Evolutionary conservation across 2,797 vertebrate species (phyloP).

Genomic region (Hyperoplus lanceolatus): DNA sequence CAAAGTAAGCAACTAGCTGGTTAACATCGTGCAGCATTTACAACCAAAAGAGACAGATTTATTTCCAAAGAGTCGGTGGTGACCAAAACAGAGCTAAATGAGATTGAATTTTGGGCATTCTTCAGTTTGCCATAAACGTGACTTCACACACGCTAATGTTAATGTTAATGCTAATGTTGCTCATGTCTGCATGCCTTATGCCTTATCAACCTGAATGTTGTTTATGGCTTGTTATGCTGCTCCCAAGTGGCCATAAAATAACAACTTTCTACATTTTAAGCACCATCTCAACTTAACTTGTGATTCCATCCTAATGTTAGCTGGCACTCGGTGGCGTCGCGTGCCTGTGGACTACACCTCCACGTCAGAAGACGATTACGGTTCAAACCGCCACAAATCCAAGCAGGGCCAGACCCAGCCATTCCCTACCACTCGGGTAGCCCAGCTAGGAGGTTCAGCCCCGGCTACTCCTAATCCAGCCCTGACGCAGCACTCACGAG

Average conservation of each 20-base stretch:
- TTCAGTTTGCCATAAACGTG: neutral
- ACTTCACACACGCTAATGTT: neutral
- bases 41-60: neutral
- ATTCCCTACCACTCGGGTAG: conserved; percentile 85
- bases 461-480: conserved; percentile 82
- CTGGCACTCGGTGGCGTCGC: conserved; percentile 93
- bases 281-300: neutral
- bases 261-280: neutral
- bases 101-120: neutral
- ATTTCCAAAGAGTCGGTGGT: neutral
- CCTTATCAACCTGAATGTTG: neutral
- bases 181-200: too few relatives aligned
- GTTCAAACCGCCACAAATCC: conserved; percentile 95
- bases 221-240: neutral
- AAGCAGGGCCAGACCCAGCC: conserved; percentile 89
- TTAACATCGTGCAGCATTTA: neutral
- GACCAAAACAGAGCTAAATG: neutral
- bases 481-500: conserved; percentile 90
- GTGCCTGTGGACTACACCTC: conserved; percentile 96
- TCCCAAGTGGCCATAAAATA: neutral
- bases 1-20: neutral
- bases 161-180: neutral
- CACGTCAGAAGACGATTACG: conserved; percentile 98
- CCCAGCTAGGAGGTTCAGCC: conserved; percentile 90
- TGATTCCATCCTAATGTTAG: conserved; percentile 73